These are phyloP conservation scores for Fregata magnificens DNA, from an alignment of 2,113 vertebrate genomes.

Conservation along the genomic window DNA sequence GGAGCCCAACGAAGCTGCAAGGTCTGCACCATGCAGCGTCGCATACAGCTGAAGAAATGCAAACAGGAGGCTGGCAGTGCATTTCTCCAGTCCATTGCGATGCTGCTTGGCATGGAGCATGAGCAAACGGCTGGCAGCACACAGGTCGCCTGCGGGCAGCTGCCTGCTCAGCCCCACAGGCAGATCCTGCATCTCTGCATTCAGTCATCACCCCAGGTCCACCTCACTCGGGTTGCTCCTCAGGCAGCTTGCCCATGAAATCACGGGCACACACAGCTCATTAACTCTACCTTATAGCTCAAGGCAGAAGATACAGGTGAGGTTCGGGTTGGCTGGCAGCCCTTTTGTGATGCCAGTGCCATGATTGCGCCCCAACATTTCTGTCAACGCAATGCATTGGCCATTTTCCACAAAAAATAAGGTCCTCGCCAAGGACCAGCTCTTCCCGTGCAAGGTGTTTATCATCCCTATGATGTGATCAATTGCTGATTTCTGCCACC, in stretches of 20 bases:
- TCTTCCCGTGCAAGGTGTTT: background rate
- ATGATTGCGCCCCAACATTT: background rate
- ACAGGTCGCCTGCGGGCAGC: background rate
- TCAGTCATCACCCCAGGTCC: background rate
- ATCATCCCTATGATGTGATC: rapidly evolving
- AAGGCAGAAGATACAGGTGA: background rate
- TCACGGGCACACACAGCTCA: background rate
- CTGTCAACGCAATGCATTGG: rapidly evolving
- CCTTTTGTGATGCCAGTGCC: background rate
- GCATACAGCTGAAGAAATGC: background rate
- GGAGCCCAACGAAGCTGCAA: background rate
- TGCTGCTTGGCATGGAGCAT: background rate
- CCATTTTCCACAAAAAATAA: background rate
- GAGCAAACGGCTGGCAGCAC: rapidly evolving
- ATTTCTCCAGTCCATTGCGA: background rate
- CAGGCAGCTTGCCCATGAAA: background rate
- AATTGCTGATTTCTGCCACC: background rate
- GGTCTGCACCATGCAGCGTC: background rate
- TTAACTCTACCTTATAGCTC: background rate
- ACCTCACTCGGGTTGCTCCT: background rate
- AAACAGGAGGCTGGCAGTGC: background rate
- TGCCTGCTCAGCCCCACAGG: background rate
- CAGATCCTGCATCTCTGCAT: background rate
- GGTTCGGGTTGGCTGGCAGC: background rate
- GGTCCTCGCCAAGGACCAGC: background rate